Evolutionary conservation across 2,797 vertebrate species (phyloP).

Genomic region (Phataginus tetradactyla): DNA sequence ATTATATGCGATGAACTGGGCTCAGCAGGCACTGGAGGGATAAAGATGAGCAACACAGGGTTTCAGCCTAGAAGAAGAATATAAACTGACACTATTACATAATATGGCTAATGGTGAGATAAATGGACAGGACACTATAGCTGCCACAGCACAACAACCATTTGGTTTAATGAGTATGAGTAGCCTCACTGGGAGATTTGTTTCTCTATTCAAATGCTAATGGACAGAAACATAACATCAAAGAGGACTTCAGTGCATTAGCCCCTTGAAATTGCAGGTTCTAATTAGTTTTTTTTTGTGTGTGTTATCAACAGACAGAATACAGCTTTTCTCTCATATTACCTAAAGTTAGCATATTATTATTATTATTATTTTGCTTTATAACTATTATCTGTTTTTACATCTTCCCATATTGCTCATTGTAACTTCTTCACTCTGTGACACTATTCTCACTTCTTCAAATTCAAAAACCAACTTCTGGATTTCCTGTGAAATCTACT

Average conservation of each 20-base stretch:
- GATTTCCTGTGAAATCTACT: not conserved
- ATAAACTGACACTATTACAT: fast-evolving
- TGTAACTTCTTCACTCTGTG: not conserved
- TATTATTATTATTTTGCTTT: not conserved
- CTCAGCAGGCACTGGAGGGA: not conserved
- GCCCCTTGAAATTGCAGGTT: not conserved
- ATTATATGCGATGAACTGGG: not conserved
- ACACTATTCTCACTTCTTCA: not conserved
- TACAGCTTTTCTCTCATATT: not conserved
- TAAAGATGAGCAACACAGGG: not conserved
- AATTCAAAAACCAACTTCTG: not conserved
- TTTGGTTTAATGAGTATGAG: fast-evolving
- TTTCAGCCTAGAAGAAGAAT: not conserved
- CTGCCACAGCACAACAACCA: fast-evolving
- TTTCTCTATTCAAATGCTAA: not conserved
- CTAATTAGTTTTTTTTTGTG: not conserved
- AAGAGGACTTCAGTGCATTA: not conserved
- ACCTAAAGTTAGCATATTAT: not conserved
- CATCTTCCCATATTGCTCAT: not conserved
- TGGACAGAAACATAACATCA: not conserved
- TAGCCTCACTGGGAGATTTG: not conserved
- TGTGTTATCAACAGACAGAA: not conserved
- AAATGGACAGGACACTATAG: not conserved
- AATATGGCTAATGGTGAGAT: fast-evolving
- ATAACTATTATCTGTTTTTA: not conserved